Percentiles rank a stretch among this genome's conserved stretches.
These are phyloP conservation scores for Trissolcus japonicus DNA, from an alignment of 2,888 invertebrate species.

Conservation along the genomic window DNA sequence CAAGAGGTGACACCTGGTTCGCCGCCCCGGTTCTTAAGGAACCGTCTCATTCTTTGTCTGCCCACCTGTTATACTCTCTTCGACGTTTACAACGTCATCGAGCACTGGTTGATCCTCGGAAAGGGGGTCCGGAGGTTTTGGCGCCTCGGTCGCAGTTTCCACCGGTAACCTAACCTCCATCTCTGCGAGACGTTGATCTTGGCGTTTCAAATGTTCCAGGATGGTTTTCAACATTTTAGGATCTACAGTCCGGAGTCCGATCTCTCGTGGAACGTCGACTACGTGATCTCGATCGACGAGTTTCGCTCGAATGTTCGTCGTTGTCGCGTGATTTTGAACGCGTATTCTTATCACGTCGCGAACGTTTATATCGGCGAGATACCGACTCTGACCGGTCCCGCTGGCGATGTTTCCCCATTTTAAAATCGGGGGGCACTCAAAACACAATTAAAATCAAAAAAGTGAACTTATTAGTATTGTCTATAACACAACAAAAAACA, in stretches of 20 bases:
- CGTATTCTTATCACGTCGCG: background rate
- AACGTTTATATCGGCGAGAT: background rate
- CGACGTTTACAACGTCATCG: background rate
- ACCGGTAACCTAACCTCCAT: background rate
- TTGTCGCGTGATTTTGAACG: background rate
- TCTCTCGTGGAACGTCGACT: background rate
- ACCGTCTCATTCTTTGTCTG: too few relatives aligned
- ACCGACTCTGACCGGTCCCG: background rate
- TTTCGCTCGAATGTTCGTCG: background rate
- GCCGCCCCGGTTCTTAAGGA: too few relatives aligned
- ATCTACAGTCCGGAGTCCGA: background rate
- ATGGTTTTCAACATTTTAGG: background rate
- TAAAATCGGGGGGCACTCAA: too few relatives aligned
- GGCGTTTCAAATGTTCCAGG: background rate
- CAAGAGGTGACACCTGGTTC: constrained; percentile 16
- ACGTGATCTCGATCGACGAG: background rate
- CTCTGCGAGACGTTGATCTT: background rate
- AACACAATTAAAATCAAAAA: too few relatives aligned
- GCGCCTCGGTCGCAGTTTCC: background rate
- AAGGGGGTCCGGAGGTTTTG: background rate
- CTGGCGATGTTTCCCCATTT: background rate
- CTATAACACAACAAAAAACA: too few relatives aligned
- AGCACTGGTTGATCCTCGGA: background rate
- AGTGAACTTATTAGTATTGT: too few relatives aligned
- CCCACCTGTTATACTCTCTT: too few relatives aligned